Evolutionary conservation across 1,140 invertebrate genomes (phyloP), one percentile per base, ranked within the genome.

Genomic region (Calosoma granatense): DNA sequence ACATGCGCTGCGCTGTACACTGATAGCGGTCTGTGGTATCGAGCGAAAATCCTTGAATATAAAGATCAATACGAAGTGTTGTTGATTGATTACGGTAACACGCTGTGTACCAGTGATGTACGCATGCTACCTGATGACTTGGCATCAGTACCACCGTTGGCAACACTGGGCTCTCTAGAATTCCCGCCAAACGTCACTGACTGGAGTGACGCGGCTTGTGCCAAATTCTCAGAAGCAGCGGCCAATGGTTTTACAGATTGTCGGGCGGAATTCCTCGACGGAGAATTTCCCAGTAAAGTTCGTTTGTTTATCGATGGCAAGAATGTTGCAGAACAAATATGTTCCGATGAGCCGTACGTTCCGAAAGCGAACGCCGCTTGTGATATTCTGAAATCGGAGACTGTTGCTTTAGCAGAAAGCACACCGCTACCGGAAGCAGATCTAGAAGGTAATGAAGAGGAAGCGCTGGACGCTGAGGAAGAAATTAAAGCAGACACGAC

Each of bases 31-130:
- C 69, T 76, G 9, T 88, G 80, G 76, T 87, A 87, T 60, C 73
- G 86, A 52, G 82, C 81, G 1, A 70, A 73, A 56, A 75, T 77
- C 26, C 63, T 77, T 2, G 73, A 74, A 12, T 71, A 74, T 2
- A 78, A 78, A 2, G 68, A 72, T 17, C 78, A 76, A 2, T 81
- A 76, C 2, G 78, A 82, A 65, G 82, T 85, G 1, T 64, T 80
- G 0, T 84, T 83, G 60, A 79, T 85, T 67, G 85, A 87, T 70
- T 85, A 84, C 61, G 84, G 84, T 22, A 85, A 85, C 65, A 78
- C 76, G 0, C 76, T 78, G 2, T 70, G 75, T 17, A 75, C 76
- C 0, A 74, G 73, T 17, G 73, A 79, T 61, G 67, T 84, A 39
- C 68, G 77, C 19, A 70, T 70, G 60, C 68, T 86, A 6, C 81